A percentile compares a stretch with the other conserved stretches of the same genome.
phyloP scores from a whole-genome alignment of 1,140 invertebrate genomes.

The Oedothorax gibbosus region DNA sequence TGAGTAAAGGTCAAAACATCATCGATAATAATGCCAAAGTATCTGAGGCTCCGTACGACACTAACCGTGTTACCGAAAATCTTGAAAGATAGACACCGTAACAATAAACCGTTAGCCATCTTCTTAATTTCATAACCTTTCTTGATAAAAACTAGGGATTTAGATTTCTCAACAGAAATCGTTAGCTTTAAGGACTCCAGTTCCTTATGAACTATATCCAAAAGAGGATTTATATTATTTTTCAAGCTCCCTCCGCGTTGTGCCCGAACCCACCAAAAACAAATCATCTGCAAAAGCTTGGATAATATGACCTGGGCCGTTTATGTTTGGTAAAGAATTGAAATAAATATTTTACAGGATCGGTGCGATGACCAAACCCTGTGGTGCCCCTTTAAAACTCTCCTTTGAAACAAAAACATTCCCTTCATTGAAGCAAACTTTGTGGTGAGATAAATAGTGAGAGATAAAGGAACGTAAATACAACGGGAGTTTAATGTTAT shows the following conservation, averaged over 20 bases:
- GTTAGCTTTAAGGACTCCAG: not conserved
- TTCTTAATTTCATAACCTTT: not conserved
- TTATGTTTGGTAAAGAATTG: not conserved
- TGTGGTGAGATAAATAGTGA: not conserved
- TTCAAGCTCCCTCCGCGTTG: too few species aligned
- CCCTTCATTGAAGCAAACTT: not conserved
- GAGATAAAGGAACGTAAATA: not conserved
- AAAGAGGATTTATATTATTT: not conserved
- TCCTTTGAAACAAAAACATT: not conserved
- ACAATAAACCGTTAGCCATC: not conserved
- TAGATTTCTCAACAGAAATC: not conserved
- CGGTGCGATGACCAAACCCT: not conserved
- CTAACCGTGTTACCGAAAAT: not conserved
- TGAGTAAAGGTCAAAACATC: not conserved
- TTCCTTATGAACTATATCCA: not conserved
- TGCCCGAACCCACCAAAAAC: not conserved
- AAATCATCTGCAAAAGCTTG: not conserved
- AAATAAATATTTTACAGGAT: not conserved
- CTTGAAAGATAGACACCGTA: not conserved
- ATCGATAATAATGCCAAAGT: not conserved
- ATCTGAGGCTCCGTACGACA: not conserved
- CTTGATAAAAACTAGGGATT: not conserved
- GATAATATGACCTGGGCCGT: fast-evolving
- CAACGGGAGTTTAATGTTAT: not conserved
- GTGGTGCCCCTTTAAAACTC: not conserved